Conservation (phyloP, 1,140 invertebrate species). For the Conopomorpha cramerella region DNA sequence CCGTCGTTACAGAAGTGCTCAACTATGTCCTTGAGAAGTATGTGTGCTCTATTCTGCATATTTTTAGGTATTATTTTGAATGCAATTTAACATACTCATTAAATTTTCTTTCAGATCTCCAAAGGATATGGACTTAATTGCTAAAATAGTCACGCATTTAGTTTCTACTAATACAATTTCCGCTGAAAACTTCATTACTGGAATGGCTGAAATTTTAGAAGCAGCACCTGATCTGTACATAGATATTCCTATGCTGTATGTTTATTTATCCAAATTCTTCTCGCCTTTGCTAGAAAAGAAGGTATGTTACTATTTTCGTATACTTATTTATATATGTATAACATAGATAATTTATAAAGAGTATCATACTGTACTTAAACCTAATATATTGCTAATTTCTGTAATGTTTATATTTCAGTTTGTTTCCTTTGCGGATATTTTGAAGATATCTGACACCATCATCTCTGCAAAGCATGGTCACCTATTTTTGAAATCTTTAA, state of each 20-base stretch:
- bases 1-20: slow-evolving; percentile 33
- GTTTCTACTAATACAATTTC: slow-evolving; percentile 27
- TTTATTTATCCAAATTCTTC: slow-evolving; percentile 36
- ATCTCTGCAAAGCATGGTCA: slow-evolving; percentile 34
- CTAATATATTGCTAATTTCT: too few species aligned
- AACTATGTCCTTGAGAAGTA: slow-evolving; percentile 37
- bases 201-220: slow-evolving; percentile 34
- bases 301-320: too few species aligned
- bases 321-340: too few species aligned
- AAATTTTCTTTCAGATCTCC: slow-evolving; percentile 17
- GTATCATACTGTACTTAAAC: too few species aligned
- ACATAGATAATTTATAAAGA: too few species aligned
- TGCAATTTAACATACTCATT: background rate
- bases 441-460: slow-evolving; percentile 26
- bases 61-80: slow-evolving; percentile 1
- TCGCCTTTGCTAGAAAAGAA: slow-evolving; percentile 41
- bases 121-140: slow-evolving; percentile 25
- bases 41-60: slow-evolving; percentile 3
- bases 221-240: slow-evolving; percentile 37
- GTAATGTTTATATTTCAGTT: slow-evolving; percentile 29
- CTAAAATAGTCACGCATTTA: slow-evolving; percentile 23
- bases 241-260: slow-evolving; percentile 48
- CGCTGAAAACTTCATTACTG: slow-evolving; percentile 25
- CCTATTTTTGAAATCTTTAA: slow-evolving; percentile 57
- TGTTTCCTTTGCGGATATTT: slow-evolving; percentile 31